phyloP scores from a whole-genome alignment of 2,113 vertebrate species.

The Zosterops borbonicus region DNA sequence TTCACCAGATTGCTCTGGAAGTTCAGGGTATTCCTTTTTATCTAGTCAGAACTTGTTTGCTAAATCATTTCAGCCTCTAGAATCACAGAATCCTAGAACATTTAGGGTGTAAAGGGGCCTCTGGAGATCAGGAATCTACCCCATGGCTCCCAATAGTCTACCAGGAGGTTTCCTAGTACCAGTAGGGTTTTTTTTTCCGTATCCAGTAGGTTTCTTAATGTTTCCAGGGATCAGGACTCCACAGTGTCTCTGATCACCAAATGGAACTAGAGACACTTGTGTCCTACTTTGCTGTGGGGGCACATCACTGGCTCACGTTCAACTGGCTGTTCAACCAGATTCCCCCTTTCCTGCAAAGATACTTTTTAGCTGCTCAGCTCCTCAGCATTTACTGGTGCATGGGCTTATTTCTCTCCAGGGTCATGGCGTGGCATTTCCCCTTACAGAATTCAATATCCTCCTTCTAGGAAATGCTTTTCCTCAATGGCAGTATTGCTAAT shows the following conservation, averaged over 20 bases:
- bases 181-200: too few species aligned
- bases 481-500: neutral
- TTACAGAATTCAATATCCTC: neutral
- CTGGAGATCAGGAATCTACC: neutral
- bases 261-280: neutral
- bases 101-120: neutral
- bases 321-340: neutral
- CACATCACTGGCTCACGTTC: neutral
- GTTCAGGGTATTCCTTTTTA: neutral
- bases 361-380: neutral
- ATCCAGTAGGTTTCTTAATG: neutral
- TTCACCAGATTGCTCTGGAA: neutral
- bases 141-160: neutral
- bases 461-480: neutral
- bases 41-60: neutral
- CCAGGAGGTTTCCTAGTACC: neutral
- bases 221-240: neutral
- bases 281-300: fast-evolving
- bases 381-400: neutral
- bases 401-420: neutral
- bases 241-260: neutral
- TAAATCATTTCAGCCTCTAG: neutral
- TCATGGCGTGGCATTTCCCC: neutral
- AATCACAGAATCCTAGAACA: neutral
- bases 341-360: neutral